Evolutionary conservation across 2,888 invertebrate species (phyloP).

Genomic region (Eucera pruinosa): DNA sequence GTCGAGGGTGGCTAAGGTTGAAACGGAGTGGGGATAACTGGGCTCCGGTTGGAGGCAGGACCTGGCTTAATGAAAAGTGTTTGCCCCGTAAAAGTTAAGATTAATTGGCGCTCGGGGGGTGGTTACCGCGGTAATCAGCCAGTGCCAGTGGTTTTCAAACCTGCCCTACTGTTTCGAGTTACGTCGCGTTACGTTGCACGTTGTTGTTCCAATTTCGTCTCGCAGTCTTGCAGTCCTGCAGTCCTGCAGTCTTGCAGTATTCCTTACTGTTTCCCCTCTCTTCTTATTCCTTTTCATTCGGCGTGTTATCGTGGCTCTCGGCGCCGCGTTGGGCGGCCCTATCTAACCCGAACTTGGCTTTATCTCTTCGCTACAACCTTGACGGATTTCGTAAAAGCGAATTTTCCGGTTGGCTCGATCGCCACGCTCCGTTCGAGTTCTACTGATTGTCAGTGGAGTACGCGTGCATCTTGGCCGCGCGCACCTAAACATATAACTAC

Average conservation of each 20-base stretch:
- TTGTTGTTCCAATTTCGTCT: conserved; percentile 3
- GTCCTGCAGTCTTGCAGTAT: too few species aligned
- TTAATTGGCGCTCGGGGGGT: conserved; percentile 83
- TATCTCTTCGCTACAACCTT: too few species aligned
- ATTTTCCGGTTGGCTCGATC: too few species aligned
- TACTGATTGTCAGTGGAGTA: too few species aligned
- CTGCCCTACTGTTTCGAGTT: conserved; percentile 23
- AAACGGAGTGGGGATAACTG: conserved; percentile 63
- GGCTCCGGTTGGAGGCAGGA: conserved; percentile 67
- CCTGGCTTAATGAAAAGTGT: conserved; percentile 84
- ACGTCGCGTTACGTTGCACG: background rate
- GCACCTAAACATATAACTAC: background rate
- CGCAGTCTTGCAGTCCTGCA: too few species aligned
- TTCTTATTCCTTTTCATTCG: background rate
- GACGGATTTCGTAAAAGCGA: too few species aligned
- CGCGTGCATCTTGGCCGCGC: too few species aligned
- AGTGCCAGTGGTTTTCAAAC: conserved; percentile 82
- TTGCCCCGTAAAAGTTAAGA: conserved; percentile 84
- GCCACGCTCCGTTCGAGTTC: too few species aligned
- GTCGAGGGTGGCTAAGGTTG: conserved; percentile 57
- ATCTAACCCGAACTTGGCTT: background rate
- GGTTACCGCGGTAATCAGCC: conserved; percentile 84
- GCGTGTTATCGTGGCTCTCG: background rate
- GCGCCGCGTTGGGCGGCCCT: background rate
- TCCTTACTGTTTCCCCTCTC: background rate